A percentile compares a stretch with the other conserved stretches of the same genome.
Conservation (phyloP, 2,797 vertebrate species). For the Apogon hyalosoma region DNA sequence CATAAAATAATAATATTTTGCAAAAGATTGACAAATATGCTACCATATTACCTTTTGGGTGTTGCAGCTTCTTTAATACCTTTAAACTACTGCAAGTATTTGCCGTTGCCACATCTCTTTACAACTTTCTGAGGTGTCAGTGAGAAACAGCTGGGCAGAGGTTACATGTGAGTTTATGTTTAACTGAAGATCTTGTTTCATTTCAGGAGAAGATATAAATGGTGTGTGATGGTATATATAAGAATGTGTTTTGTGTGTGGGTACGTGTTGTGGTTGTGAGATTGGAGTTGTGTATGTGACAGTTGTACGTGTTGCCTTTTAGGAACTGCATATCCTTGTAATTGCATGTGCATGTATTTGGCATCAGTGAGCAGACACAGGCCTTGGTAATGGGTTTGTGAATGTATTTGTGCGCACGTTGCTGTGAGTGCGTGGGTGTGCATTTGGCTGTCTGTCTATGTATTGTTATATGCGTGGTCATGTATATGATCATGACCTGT, state of each 20-base stretch:
- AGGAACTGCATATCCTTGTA: slow-evolving; percentile 11
- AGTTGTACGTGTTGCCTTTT: background rate
- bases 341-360: slow-evolving; percentile 43
- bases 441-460: slow-evolving; percentile 49
- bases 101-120: slow-evolving; percentile 28
- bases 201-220: slow-evolving; percentile 52
- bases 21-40: no score
- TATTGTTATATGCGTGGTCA: slow-evolving; percentile 67
- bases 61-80: background rate
- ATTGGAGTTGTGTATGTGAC: slow-evolving; percentile 12
- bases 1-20: no score
- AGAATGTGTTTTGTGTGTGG: slow-evolving; percentile 15
- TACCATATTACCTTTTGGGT: background rate
- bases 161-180: slow-evolving; percentile 37
- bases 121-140: slow-evolving; percentile 56
- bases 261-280: slow-evolving; percentile 24
- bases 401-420: slow-evolving; percentile 20
- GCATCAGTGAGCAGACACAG: background rate
- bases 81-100: background rate
- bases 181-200: slow-evolving; percentile 51
- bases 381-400: slow-evolving; percentile 2
- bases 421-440: slow-evolving; percentile 32
- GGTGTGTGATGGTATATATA: slow-evolving; percentile 43
- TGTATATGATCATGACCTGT: slow-evolving; percentile 67
- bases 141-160: slow-evolving; percentile 75